Evolutionary conservation across 2,888 invertebrate species (phyloP).

Genomic region (Nebria salina): DNA sequence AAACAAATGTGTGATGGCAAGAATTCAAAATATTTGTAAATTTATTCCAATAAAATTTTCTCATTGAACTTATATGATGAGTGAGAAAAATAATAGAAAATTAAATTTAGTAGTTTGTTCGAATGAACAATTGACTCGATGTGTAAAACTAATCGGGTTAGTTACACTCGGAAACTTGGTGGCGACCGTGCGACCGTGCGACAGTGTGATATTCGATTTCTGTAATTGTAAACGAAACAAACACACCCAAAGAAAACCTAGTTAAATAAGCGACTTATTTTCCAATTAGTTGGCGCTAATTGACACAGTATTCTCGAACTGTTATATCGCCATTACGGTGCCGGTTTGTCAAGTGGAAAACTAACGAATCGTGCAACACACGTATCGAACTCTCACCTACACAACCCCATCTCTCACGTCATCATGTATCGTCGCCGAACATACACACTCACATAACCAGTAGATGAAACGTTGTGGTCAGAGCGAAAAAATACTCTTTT

Average conservation of each 20-base stretch:
- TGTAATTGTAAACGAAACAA: background rate
- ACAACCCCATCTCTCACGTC: background rate
- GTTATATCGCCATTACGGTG: slow-evolving; percentile 44
- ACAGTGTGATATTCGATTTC: background rate
- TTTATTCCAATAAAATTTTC: too few relatives aligned
- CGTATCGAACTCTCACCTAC: slow-evolving; percentile 41
- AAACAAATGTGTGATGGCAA: too few relatives aligned
- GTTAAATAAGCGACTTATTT: slow-evolving; percentile 46
- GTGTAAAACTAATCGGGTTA: background rate
- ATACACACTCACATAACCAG: background rate
- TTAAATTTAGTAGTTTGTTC: background rate
- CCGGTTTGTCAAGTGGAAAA: slow-evolving; percentile 44
- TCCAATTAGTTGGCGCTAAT: slow-evolving; percentile 44
- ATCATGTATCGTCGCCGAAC: background rate
- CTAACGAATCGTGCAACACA: slow-evolving; percentile 40
- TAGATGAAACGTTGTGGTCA: slow-evolving; percentile 1
- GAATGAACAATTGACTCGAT: background rate
- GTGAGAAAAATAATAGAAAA: too few relatives aligned
- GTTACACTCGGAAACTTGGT: background rate
- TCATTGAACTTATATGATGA: too few relatives aligned
- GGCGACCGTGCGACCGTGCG: too few relatives aligned
- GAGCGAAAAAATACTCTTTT: slow-evolving; percentile 15
- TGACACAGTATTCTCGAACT: slow-evolving; percentile 36
- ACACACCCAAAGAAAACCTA: slow-evolving; percentile 37
- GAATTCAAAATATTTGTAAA: too few relatives aligned